These are phyloP conservation scores for Chymomyza amoena DNA, from an alignment of 2,888 invertebrate genomes.

Conservation along the genomic window DNA sequence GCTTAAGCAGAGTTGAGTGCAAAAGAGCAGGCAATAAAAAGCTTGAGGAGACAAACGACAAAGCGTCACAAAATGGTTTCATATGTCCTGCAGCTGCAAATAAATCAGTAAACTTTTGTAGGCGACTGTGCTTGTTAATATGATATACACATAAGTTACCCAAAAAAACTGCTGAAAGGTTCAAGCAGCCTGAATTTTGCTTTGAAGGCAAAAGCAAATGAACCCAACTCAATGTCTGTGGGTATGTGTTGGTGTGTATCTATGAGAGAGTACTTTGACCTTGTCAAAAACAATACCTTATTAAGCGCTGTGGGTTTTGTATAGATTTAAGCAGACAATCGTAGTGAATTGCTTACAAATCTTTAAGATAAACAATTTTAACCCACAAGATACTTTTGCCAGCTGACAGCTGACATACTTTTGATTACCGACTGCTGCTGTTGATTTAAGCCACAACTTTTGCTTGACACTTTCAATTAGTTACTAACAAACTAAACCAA, in stretches of 20 bases:
- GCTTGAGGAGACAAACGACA: neutral
- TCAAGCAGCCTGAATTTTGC: constrained; percentile 17
- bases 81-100: constrained; percentile 54
- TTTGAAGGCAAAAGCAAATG: neutral
- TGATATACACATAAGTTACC: constrained; percentile 60
- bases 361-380: neutral
- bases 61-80: constrained; percentile 50
- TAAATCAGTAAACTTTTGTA: constrained; percentile 65
- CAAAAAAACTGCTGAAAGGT: constrained; percentile 66
- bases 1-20: neutral
- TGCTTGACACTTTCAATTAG: constrained; percentile 46
- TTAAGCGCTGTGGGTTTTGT: neutral
- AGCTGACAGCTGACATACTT: neutral
- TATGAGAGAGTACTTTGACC: constrained; percentile 34
- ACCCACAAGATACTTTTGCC: neutral
- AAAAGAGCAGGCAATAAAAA: neutral
- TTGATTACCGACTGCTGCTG: neutral
- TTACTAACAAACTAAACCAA: neutral
- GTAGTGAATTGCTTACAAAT: neutral
- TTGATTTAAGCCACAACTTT: neutral
- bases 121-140: constrained; percentile 61
- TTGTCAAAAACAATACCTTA: constrained; percentile 41
- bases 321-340: neutral
- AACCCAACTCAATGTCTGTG: neutral
- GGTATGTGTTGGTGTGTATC: neutral